These are phyloP conservation scores for Spheniscus humboldti DNA, from an alignment of 2,797 vertebrate species.

Conservation along the genomic window DNA sequence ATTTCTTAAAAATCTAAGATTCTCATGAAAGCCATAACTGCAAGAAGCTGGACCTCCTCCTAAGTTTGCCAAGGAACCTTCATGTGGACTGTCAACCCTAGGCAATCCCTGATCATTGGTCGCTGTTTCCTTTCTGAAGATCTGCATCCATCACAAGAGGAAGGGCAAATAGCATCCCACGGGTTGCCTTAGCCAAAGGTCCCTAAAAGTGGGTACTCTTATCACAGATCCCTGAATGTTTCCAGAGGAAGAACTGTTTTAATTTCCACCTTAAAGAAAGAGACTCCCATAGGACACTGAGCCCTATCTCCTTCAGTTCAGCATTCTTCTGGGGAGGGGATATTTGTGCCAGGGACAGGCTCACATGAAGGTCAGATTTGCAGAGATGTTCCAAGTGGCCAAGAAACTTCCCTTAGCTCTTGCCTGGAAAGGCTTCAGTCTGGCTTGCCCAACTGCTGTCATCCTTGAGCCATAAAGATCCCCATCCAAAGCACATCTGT, in stretches of 20 bases:
- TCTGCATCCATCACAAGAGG: background rate
- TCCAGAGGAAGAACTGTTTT: background rate
- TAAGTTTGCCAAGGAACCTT: background rate
- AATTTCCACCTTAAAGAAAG: background rate
- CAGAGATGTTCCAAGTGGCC: background rate
- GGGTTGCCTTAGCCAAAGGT: background rate
- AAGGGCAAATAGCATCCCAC: background rate
- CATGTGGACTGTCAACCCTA: background rate
- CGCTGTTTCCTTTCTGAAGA: background rate
- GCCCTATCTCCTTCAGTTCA: background rate
- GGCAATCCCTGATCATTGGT: background rate
- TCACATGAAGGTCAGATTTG: background rate
- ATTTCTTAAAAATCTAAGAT: background rate
- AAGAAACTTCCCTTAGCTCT: background rate
- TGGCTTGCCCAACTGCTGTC: background rate
- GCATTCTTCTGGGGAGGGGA: background rate
- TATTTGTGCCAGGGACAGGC: background rate
- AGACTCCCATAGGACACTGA: background rate
- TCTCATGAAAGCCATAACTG: background rate
- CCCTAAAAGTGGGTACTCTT: background rate
- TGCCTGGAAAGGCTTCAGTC: background rate
- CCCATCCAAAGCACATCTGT: background rate
- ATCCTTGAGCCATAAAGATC: background rate
- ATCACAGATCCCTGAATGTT: background rate
- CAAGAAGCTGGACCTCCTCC: background rate